Percentiles rank a stretch among this genome's conserved stretches.
phyloP scores from a whole-genome alignment of 2,797 vertebrate genomes.

The Emydoidea blandingii region DNA sequence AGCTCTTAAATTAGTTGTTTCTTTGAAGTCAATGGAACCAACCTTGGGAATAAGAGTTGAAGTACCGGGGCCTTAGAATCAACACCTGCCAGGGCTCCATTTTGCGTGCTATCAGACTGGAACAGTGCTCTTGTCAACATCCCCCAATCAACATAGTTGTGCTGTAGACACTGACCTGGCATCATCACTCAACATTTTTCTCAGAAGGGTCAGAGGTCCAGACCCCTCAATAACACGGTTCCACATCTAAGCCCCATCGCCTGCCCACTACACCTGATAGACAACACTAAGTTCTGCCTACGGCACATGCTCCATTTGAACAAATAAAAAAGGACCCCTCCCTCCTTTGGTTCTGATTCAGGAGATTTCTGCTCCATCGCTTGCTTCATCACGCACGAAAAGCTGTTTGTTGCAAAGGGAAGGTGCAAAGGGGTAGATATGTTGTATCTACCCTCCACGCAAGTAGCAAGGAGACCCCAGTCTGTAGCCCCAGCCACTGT shows the following conservation, averaged over 20 bases:
- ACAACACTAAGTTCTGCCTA: conserved; percentile 52
- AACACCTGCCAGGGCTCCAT: rapidly evolving
- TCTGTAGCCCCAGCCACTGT: not conserved
- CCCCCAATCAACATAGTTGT: not conserved
- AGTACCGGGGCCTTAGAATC: not conserved
- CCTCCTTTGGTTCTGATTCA: conserved; percentile 25
- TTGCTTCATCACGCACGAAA: not conserved
- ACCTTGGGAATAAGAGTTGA: not conserved
- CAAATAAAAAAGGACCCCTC: not conserved
- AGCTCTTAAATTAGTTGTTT: conserved; percentile 2
- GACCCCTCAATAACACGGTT: not conserved
- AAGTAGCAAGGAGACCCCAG: not conserved
- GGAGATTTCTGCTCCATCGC: conserved; percentile 29
- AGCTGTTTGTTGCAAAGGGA: rapidly evolving
- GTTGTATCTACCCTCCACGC: not conserved
- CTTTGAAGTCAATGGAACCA: not conserved
- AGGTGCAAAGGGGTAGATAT: not conserved
- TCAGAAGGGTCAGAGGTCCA: rapidly evolving
- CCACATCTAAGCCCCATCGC: conserved; percentile 1
- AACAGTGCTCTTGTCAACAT: not conserved
- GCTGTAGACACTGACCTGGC: not conserved
- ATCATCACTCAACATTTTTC: rapidly evolving
- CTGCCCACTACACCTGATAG: not conserved
- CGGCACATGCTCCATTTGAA: not conserved
- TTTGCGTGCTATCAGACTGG: rapidly evolving